Evolutionary conservation across 2,888 invertebrate genomes (phyloP).

Genomic region (Dolichopus griseipennis): DNA sequence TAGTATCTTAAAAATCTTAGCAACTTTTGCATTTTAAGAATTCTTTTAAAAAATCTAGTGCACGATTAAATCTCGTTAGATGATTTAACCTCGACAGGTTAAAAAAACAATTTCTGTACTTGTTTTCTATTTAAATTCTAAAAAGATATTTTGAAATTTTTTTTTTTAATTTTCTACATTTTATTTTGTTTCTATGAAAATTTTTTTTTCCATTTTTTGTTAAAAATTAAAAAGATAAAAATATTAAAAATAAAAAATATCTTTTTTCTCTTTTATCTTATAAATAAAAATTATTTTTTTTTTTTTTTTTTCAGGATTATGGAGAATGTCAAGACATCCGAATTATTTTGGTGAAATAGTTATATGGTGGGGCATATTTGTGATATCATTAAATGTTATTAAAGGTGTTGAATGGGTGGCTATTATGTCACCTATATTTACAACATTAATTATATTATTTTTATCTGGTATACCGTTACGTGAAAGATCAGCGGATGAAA

Average conservation of each 20-base stretch:
- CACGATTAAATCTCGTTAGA: too few relatives aligned
- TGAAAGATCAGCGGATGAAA: conserved; percentile 79
- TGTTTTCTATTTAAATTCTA: too few relatives aligned
- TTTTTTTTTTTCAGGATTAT: conserved; percentile 50
- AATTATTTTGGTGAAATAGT: conserved; percentile 93
- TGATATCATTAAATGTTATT: conserved; percentile 77
- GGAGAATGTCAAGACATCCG: conserved; percentile 84
- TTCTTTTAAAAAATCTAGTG: too few relatives aligned
- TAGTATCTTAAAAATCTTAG: too few relatives aligned
- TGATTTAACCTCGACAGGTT: too few relatives aligned
- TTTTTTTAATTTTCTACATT: not conserved
- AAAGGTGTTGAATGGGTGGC: conserved; percentile 79
- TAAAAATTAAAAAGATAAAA: too few relatives aligned
- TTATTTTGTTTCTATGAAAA: not conserved
- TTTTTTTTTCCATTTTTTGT: too few relatives aligned
- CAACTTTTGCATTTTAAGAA: too few relatives aligned
- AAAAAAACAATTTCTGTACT: too few relatives aligned
- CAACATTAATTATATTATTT: conserved; percentile 76
- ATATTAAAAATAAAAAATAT: conserved; percentile 9
- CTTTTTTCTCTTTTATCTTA: conserved; percentile 8
- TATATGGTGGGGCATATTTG: conserved; percentile 90
- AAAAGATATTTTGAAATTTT: not conserved
- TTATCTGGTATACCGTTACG: conserved; percentile 83
- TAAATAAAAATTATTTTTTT: conserved; percentile 5
- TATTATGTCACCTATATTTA: conserved; percentile 79